These are phyloP conservation scores for Percina caprodes DNA, from an alignment of 2,113 vertebrate genomes.

Conservation along the genomic window DNA sequence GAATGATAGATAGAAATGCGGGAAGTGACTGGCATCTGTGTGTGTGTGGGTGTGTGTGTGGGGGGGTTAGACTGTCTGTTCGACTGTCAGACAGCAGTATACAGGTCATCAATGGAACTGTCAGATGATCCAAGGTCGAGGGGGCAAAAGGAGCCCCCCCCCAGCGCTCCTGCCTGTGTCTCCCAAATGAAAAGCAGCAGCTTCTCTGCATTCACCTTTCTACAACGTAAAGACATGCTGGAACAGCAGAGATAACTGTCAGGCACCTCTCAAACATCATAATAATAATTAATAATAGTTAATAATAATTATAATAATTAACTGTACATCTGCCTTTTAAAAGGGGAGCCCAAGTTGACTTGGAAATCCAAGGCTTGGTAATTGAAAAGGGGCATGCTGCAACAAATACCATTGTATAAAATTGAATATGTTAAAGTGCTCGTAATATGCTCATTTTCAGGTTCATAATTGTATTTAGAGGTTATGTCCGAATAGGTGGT, in stretches of 20 bases:
- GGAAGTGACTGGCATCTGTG: constrained; percentile 27
- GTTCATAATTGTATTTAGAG: too few species aligned
- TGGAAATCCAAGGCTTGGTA: neutral
- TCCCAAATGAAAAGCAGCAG: constrained; percentile 86
- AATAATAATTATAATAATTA: neutral
- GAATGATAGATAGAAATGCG: constrained; percentile 37
- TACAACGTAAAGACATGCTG: constrained; percentile 87
- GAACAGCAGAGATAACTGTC: constrained; percentile 83
- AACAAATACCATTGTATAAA: neutral
- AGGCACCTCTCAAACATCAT: constrained; percentile 10
- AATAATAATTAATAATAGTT: too few species aligned
- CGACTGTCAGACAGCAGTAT: constrained; percentile 34
- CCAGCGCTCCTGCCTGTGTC: constrained; percentile 52
- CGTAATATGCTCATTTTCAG: too few species aligned
- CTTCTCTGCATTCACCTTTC: constrained; percentile 90
- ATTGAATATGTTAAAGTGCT: neutral
- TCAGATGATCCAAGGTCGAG: constrained; percentile 71
- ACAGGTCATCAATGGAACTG: constrained; percentile 71
- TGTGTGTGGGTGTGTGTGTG: constrained; percentile 13
- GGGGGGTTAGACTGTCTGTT: constrained; percentile 14
- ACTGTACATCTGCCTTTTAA: neutral
- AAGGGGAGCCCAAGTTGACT: neutral
- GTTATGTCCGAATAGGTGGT: too few species aligned
- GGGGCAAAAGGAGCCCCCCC: constrained; percentile 82
- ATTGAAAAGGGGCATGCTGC: neutral